phyloP scores from a whole-genome alignment of 2,113 vertebrate species.

The Aspidoscelis tigris region DNA sequence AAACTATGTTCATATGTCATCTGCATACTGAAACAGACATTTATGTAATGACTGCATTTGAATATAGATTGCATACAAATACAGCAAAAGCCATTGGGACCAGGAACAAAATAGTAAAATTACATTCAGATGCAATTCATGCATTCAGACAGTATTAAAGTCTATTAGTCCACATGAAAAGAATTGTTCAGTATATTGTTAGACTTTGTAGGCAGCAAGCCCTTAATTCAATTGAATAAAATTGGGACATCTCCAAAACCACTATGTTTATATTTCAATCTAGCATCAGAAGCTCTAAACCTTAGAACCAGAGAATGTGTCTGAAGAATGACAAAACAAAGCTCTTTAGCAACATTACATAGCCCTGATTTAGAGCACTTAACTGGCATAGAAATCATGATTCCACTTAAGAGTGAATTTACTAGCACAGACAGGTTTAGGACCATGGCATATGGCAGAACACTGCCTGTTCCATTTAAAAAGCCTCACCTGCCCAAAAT shows the following conservation, averaged over 20 bases:
- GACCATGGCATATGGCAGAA: neutral
- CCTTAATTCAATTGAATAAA: neutral
- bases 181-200: too few relatives aligned
- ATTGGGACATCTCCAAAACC: neutral
- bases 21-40: too few relatives aligned
- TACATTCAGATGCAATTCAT: too few relatives aligned
- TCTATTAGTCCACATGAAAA: too few relatives aligned
- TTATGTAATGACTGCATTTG: too few relatives aligned
- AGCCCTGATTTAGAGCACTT: conserved; percentile 16
- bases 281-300: neutral
- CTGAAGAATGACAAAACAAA: neutral
- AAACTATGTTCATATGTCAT: too few relatives aligned
- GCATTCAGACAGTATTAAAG: too few relatives aligned
- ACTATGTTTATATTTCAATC: neutral
- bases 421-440: neutral
- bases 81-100: too few relatives aligned
- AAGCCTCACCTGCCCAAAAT: conserved; percentile 91
- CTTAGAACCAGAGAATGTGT: neutral
- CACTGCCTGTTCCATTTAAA: conserved; percentile 37
- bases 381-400: conserved; percentile 43
- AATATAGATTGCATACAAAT: too few relatives aligned
- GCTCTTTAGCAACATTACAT: conserved; percentile 35
- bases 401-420: neutral
- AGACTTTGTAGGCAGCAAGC: neutral
- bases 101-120: too few relatives aligned